Conservation (phyloP, 30 jellyfish, hydroid and myxozoan species). For the Hydra vulgaris region DNA sequence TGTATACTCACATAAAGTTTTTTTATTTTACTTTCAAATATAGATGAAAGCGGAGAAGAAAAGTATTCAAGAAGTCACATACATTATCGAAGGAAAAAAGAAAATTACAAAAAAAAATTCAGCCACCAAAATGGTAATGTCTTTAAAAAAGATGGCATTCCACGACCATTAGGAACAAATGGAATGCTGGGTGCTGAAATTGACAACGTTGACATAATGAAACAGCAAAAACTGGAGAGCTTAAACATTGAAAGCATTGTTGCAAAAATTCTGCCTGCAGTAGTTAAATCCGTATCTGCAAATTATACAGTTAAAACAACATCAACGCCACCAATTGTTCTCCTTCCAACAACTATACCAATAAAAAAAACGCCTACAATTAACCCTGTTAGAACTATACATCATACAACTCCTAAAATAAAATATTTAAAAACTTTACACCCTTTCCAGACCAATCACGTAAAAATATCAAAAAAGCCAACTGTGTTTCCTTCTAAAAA, state of each 20-base stretch:
- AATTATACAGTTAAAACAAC: conserved; percentile 10
- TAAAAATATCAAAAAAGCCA: not conserved
- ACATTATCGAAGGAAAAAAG: too few species aligned
- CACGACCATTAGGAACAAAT: conserved; percentile 7
- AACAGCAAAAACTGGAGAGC: conserved; percentile 6
- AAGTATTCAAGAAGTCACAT: not conserved
- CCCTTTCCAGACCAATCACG: conserved; percentile 11
- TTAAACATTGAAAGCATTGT: conserved; percentile 16
- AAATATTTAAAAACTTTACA: conserved; percentile 21
- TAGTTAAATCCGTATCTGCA: conserved; percentile 25
- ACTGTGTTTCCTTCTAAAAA: conserved; percentile 6
- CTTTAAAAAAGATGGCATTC: conserved; percentile 6
- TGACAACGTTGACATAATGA: not conserved
- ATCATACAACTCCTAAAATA: conserved; percentile 7
- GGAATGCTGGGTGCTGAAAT: conserved; percentile 4
- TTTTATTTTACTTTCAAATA: too few species aligned
- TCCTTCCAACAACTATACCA: conserved; percentile 14
- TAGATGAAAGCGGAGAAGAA: not conserved
- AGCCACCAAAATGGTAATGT: not conserved
- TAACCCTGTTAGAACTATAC: not conserved
- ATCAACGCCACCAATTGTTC: conserved; percentile 22
- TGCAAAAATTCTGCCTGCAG: conserved; percentile 22
- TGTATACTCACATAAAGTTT: too few species aligned
- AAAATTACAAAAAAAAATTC: too few species aligned
- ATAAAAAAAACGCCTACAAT: conserved; percentile 15